Evolutionary conservation across 2,113 vertebrate species (phyloP), one percentile per base, ranked within the genome.

Genomic region (Tiliqua scincoides): DNA sequence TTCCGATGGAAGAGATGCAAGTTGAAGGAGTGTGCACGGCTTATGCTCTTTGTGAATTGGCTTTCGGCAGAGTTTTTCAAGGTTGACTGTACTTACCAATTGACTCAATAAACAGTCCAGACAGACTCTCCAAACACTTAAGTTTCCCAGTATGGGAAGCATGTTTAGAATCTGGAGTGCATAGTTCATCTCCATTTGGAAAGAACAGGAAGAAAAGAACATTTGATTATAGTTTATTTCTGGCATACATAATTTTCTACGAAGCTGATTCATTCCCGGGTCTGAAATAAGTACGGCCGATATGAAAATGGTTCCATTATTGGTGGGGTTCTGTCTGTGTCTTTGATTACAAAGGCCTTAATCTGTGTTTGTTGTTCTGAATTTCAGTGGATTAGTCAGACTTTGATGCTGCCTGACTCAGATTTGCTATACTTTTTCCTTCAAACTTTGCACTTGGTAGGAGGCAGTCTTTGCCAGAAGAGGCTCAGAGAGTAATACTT

Each of bases 391-490:
- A 87, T 95, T 93, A 95, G 86, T 94, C 85, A 92, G 84, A 85
- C 89, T 94, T 95, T 94, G 92, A 90, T 94, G 79, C 85, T 61
- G 79, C 54, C 89, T 95, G 91, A 95, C 83, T 96, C 84, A 84
- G 68, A 85, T 85, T 15, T 83, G 79, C 86, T 62, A 62, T 91
- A 63, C 37, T 30, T 91, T 94, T 94, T 90, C 86, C 30, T 79
- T 43, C 83, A 91, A 43, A 79, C 77, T 81, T 84, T 4, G 1
- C 0, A 1, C 88, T 93, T 82, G 84, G 75, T 91, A 78, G 18
- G 91, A 90, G 63, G 86, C 89, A 43, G 23, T 27, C 87, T 86
- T 37, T 81, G 75, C 79, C 88, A 80, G 84, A 88, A 89, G 89
- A 84, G 88, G 80, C 79, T 85, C 90, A 88, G 92, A 88, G 35